Evolutionary conservation across 2,888 invertebrate species (phyloP).

Genomic region (Cactoblastis cactorum): DNA sequence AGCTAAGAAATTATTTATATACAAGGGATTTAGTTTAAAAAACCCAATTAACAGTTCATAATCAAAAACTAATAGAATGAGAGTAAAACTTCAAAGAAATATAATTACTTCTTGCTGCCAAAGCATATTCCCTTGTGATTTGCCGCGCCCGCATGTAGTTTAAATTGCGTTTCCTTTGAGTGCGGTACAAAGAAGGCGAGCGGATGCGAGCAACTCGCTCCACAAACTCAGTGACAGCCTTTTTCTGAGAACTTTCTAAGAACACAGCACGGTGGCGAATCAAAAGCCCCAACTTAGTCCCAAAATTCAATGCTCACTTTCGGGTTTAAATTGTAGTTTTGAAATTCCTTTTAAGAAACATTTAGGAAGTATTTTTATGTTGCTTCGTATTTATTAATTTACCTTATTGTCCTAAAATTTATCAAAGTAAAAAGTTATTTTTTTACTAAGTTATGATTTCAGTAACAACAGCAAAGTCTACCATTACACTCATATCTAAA

Average conservation of each 20-base stretch:
- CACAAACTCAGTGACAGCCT: conserved; percentile 40
- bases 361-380: neutral
- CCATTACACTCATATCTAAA: too few relatives aligned
- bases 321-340: conserved; percentile 4
- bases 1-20: too few relatives aligned
- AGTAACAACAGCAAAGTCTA: too few relatives aligned
- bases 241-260: conserved; percentile 46
- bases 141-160: conserved; percentile 64
- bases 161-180: conserved; percentile 69
- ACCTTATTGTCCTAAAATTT: too few relatives aligned
- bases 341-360: too few relatives aligned
- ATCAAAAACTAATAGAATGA: too few relatives aligned
- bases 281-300: conserved; percentile 36
- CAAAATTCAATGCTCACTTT: conserved; percentile 4
- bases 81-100: too few relatives aligned
- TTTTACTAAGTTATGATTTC: too few relatives aligned
- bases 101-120: neutral
- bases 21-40: too few relatives aligned
- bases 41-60: too few relatives aligned
- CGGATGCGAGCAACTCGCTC: conserved; percentile 51
- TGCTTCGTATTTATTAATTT: neutral
- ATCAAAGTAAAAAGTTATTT: too few relatives aligned
- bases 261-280: conserved; percentile 35
- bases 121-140: conserved; percentile 25
- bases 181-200: conserved; percentile 48